Base-by-base conservation (phyloP, 2,888 invertebrate genomes). In the Papilio demoleus region DNA sequence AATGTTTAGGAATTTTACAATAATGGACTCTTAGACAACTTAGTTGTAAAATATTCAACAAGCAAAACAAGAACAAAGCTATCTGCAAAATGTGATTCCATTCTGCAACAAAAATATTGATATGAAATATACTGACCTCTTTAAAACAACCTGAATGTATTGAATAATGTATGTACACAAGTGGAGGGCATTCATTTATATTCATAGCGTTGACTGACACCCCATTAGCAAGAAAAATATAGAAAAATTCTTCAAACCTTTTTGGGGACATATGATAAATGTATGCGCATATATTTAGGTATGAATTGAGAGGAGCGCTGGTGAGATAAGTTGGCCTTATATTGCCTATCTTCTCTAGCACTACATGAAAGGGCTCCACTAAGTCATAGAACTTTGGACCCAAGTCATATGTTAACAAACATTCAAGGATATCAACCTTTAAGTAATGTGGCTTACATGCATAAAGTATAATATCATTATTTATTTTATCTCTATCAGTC, bases 391-490 rank as follows among this genome's bases (percentile, higher is more conserved):
- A 92, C 31, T 88, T 86, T 11, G 88, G 86, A 0, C 88, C 89
- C 42, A 93, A 76, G 73, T 89, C 82, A 72, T 87, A 82, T 66
- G 77, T 79, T n/a, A 93, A 75, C 19, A 93, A 76, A 61, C 83
- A 79, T 74, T 86, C 84, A 42, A 93, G 77, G 65, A 90, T 88
- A 73, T 88, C 88, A 74, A 88, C 83, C 65, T 87, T 85, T 68
- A 92, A 92, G 73, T 84, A 86, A 73, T 90, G 87, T 58, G 92
- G 92, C 70, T 88, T 91, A 73, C 88, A 92, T 34, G 91, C 90
- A 58, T 81, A 74, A 4, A 85, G 76, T 45, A 93, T 82, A 65
- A 91, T 83, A 72, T 88, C 83, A 73, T 72, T 78, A 71, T 85
- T 85, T 56, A 93, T 81, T 68, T 81, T 75, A 27, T 80, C 72